Evolutionary conservation across 1,140 invertebrate genomes (phyloP).

Genomic region (Globodera ellingtonae): DNA sequence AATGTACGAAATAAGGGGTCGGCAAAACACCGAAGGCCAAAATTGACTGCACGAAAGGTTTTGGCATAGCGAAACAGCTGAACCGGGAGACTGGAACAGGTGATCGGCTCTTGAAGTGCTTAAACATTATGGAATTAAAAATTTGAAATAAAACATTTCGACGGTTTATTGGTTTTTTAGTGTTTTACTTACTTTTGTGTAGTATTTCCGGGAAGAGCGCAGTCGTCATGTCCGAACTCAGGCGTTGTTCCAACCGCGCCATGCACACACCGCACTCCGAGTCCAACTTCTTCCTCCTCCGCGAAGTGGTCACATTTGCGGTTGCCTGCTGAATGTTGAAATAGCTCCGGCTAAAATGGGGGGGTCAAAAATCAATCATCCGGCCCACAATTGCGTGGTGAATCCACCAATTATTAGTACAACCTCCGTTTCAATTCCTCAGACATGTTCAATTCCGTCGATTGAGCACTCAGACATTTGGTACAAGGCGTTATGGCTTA

Average conservation of each 20-base stretch:
- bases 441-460: constrained; percentile 8
- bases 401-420: not conserved
- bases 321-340: constrained; percentile 11
- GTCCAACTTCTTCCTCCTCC: constrained; percentile 31
- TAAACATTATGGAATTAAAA: not conserved
- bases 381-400: not conserved
- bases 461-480: constrained; percentile 56
- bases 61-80: constrained; percentile 46
- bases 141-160: constrained; percentile 6
- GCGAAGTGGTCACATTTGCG: constrained; percentile 3
- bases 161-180: not conserved
- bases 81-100: constrained; percentile 28
- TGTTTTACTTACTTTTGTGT: constrained; percentile 43
- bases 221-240: constrained; percentile 28
- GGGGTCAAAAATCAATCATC: not conserved
- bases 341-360: constrained; percentile 8
- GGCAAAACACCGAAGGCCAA: constrained; percentile 33
- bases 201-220: constrained; percentile 50
- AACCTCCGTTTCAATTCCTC: constrained; percentile 15
- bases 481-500: constrained; percentile 60
- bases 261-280: constrained; percentile 61
- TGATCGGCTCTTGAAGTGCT: constrained; percentile 48
- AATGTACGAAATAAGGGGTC: constrained; percentile 43
- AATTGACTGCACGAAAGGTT: constrained; percentile 48
- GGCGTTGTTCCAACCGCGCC: constrained; percentile 40